A percentile compares a stretch with the other conserved stretches of the same genome.
These are phyloP conservation scores for Saccopteryx bilineata DNA, from an alignment of 2,113 vertebrate species.

Conservation along the genomic window DNA sequence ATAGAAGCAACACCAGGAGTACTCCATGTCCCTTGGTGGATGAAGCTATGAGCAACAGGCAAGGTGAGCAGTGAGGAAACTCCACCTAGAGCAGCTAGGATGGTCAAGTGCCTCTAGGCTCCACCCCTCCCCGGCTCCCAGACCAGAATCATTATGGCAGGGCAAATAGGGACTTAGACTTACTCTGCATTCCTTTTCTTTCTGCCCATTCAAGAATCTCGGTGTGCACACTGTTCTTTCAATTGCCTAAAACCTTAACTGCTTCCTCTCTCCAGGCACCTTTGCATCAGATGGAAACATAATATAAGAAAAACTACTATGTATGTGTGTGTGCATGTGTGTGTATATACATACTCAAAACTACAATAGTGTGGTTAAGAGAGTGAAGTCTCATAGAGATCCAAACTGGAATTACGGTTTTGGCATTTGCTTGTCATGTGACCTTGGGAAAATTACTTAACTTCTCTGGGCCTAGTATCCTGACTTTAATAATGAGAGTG, in stretches of 20 bases:
- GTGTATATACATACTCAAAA: background rate
- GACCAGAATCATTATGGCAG: background rate
- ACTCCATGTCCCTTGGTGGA: too few relatives aligned
- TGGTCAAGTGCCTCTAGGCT: background rate
- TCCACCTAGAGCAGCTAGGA: background rate
- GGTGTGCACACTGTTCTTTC: background rate
- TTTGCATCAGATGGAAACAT: background rate
- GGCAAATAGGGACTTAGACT: background rate
- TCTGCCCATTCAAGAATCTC: background rate
- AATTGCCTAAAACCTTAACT: background rate
- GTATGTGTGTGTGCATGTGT: background rate
- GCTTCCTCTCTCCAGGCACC: background rate
- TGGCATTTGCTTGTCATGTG: background rate
- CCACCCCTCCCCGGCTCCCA: background rate
- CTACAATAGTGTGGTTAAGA: background rate
- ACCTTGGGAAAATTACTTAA: slow-evolving; percentile 7
- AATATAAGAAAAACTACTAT: background rate
- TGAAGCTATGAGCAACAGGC: background rate
- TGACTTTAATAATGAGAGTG: background rate
- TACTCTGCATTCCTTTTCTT: background rate
- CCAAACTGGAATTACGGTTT: background rate
- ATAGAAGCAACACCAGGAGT: background rate
- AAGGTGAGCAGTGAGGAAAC: background rate
- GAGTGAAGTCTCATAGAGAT: background rate
- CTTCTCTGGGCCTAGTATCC: background rate